Conservation (phyloP, 2,113 vertebrate genomes). For the Seriola dumerili region DNA sequence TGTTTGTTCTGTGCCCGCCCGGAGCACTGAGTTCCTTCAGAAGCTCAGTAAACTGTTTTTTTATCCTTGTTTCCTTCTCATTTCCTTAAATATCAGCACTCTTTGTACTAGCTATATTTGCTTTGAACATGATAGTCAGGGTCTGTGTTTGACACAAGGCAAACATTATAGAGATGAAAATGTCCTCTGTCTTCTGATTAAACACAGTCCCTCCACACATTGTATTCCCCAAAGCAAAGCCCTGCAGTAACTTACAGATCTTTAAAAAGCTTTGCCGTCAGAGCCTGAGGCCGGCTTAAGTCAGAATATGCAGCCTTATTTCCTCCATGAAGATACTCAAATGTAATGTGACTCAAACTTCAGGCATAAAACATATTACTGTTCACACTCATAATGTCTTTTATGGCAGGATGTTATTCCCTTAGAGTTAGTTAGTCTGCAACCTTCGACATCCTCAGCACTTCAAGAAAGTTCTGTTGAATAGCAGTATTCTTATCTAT, state of each 20-base stretch:
- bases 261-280: neutral
- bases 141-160: neutral
- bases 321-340: neutral
- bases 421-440: neutral
- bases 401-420: neutral
- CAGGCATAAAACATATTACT: neutral
- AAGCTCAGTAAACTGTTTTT: neutral
- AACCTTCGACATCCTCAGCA: neutral
- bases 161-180: conserved; percentile 15
- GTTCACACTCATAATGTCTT: neutral
- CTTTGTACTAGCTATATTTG: neutral
- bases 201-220: neutral
- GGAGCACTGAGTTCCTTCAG: neutral
- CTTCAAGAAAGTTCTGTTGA: neutral
- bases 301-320: neutral
- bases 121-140: neutral
- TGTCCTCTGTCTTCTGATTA: neutral
- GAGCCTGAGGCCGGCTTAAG: neutral
- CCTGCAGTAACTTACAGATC: neutral
- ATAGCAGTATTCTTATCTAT: neutral
- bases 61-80: neutral
- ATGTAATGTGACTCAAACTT: neutral
- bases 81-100: neutral
- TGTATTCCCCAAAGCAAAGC: neutral
- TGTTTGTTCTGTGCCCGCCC: neutral